A percentile compares a stretch with the other conserved stretches of the same genome.
These are phyloP conservation scores for Limnephilus auricula DNA, from an alignment of 2,888 invertebrate species.

Conservation along the genomic window DNA sequence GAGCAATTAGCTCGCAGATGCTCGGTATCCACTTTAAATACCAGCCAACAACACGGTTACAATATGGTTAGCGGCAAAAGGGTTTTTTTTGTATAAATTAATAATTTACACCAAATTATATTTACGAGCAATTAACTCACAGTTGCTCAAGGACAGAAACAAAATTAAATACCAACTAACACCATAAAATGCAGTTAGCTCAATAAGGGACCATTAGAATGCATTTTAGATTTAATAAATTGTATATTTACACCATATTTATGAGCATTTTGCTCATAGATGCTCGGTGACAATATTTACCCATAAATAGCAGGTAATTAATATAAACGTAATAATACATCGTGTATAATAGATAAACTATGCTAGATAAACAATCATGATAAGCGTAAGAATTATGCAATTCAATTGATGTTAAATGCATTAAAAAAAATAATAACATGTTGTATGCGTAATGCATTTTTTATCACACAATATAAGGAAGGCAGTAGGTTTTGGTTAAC, in stretches of 20 bases:
- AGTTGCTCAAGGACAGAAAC: neutral
- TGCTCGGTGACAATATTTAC: neutral
- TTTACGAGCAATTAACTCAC: neutral
- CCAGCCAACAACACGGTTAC: too few species aligned
- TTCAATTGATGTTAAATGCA: conserved; percentile 3
- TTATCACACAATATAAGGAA: conserved; percentile 13
- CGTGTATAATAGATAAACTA: neutral
- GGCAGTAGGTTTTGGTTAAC: conserved; percentile 21
- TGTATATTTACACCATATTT: neutral
- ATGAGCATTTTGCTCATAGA: neutral
- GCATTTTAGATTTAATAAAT: neutral
- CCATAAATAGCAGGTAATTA: neutral
- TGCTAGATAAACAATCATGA: neutral
- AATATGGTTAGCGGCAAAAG: too few species aligned
- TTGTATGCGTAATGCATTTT: neutral
- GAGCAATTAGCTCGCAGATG: too few species aligned
- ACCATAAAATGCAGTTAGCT: neutral
- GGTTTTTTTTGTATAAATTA: too few species aligned
- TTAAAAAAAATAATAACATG: neutral
- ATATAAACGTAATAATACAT: neutral
- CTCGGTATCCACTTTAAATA: too few species aligned
- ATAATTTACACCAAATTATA: too few species aligned
- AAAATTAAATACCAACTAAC: neutral
- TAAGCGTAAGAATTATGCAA: neutral
- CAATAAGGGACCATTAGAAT: neutral